A percentile compares a stretch with the other conserved stretches of the same genome.
These are phyloP conservation scores for Centrocercus urophasianus DNA, from an alignment of 2,113 vertebrate genomes.

Conservation along the genomic window DNA sequence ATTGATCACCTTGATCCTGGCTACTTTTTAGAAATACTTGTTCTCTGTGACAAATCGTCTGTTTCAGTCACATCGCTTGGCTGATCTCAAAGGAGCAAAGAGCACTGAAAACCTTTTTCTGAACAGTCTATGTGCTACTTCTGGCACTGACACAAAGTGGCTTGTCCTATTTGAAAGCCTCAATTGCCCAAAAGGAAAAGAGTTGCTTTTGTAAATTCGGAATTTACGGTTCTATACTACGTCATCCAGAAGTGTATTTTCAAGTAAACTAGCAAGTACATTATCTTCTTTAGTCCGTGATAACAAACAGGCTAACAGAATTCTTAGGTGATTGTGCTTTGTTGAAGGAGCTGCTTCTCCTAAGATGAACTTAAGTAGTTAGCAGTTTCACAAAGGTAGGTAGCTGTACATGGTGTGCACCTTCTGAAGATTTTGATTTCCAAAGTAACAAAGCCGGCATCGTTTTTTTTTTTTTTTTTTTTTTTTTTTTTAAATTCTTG, in stretches of 20 bases:
- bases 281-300: neutral
- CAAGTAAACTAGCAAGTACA: rapidly evolving
- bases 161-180: neutral
- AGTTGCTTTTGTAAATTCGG: neutral
- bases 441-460: neutral
- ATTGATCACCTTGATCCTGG: neutral
- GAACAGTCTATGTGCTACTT: neutral
- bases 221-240: neutral
- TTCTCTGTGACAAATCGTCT: neutral
- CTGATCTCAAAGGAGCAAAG: neutral
- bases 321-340: neutral
- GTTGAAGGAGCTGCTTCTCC: neutral
- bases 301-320: neutral
- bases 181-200: neutral
- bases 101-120: neutral
- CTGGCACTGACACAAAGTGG: neutral
- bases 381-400: neutral
- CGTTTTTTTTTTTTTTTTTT: too few species aligned
- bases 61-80: neutral
- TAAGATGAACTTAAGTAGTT: neutral
- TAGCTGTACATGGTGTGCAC: neutral
- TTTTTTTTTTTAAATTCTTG: neutral
- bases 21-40: neutral
- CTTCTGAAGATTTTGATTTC: neutral
- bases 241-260: neutral